Base-by-base conservation (phyloP, 2,113 vertebrate genomes). In the Aepyceros melampus region DNA sequence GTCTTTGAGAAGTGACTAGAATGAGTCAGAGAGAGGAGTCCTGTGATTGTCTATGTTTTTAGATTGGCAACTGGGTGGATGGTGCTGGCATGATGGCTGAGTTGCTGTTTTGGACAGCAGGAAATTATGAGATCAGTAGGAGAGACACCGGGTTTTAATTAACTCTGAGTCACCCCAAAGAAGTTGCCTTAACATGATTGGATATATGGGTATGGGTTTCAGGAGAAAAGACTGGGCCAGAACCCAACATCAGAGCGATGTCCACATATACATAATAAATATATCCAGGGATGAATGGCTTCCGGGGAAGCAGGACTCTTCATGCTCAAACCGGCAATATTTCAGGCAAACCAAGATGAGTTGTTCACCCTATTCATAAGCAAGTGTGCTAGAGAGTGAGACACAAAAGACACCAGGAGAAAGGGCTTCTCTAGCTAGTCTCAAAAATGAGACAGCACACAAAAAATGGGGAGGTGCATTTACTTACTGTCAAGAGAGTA, bases 351-450 rank as follows among this genome's bases (percentile, higher is more conserved):
- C 19, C 58, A 36, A 25, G 13, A 25, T 3, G 2, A 51, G 8
- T 1, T 7, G 6, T 25, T 33, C 33, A 91, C 14, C 13, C 16
- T 33, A 1, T 33, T 79, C 7, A 3, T 15, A 33, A 74, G 56
- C 36, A 85, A 17, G 74, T 31, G 33, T 27, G 4, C n/a, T 11
- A 6, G 76, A 55, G 16, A 14, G 29, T 8, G 64, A 27, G 53
- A 1, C 3, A 31, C 4, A 5, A 29, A 27, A 60, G 19, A 17
- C 2, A 29, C 6, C 23, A 23, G 19, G 29, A 47, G 49, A 43
- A 53, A 55, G 3, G 4, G 3, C 15, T 4, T 78, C 10, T 56
- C n/a, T 15, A 5, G 14, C 6, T 43, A 5, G 2, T 58, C 3
- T 89, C 31, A 25, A 67, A 78, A 45, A 23, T 2, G 17, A 67